Conservation (phyloP, 2,797 vertebrate genomes). For the Salarias fasciatus region DNA sequence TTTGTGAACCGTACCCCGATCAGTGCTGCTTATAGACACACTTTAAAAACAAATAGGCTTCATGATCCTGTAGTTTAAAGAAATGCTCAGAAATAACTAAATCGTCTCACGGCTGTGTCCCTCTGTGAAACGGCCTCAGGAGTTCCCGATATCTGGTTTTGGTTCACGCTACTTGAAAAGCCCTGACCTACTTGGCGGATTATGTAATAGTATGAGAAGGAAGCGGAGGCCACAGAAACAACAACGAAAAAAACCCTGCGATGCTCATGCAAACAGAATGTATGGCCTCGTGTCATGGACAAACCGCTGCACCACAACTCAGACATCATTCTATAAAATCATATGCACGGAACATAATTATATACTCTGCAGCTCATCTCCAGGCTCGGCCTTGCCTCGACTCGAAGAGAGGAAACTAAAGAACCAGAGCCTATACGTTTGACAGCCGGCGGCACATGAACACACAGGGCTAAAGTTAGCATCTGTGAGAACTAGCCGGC, state of each 20-base stretch:
- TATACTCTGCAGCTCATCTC: slow-evolving; percentile 10
- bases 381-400: slow-evolving; percentile 14
- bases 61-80: no score
- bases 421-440: slow-evolving; percentile 39
- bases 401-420: slow-evolving; percentile 47
- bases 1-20: no score
- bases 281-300: neutral
- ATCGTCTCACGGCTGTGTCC: neutral
- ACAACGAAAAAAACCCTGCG: slow-evolving; percentile 31
- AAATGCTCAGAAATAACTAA: neutral
- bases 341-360: neutral
- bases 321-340: no score
- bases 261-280: slow-evolving; percentile 25
- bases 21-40: no score
- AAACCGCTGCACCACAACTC: neutral
- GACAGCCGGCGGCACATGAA: slow-evolving; percentile 52
- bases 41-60: no score
- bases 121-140: slow-evolving; percentile 4
- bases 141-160: slow-evolving; percentile 12
- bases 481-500: no score
- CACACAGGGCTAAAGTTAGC: slow-evolving; percentile 68
- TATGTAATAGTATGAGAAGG: slow-evolving; percentile 17
- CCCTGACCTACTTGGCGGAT: slow-evolving; percentile 49
- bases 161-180: slow-evolving; percentile 16
- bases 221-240: neutral